Evolutionary conservation across 2,797 vertebrate genomes (phyloP), one percentile per base, ranked within the genome.

Genomic region (Rhinogobio ventralis): DNA sequence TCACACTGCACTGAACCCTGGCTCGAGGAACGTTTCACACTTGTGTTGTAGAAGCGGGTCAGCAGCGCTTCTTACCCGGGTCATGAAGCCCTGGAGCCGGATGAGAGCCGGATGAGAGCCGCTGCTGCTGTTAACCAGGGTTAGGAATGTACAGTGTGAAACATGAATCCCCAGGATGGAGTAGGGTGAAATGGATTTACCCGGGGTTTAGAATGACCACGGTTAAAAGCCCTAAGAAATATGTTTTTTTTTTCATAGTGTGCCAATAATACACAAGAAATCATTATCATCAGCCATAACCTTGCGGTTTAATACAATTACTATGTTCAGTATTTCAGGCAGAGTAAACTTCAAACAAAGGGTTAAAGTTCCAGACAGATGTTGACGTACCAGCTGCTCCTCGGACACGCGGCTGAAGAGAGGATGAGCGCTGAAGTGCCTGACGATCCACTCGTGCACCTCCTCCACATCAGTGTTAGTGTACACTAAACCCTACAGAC

Each of bases 381-480:
- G 13, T 14, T 45, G 81, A 55, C 93, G 91, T 94, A 97, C 97
- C 96, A 98, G 93, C 10, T 97, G 93, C 25, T 95, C 95, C 30
- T 96, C 91, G 0, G 94, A 81, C 69, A 97, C 96, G 4, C 91
- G 93, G 81, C 93, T 89, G 87, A 98, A 98, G 62, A 98, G 93
- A 0, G 96, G 96, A 90, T 98, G 97, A 85, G 96, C 95, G 23
- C 91, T 94, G 86, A 98, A 98, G 87, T 98, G 97, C 85, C 94
- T 96, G 79, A 96, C 95, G 94, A 98, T 98, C 97, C 97, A 98
- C 25, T 94, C 62, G 72, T 98, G 96, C 1, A 98, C 95, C 80
- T 98, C 97, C 87, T 95, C 94, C 86, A 98, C 97, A 81, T 98
- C 97, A 0, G 97, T 98, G 81, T 96, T 96, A 67, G 97, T 98